phyloP scores from a whole-genome alignment of 2,888 invertebrate genomes.

The Callimorpha dominula region DNA sequence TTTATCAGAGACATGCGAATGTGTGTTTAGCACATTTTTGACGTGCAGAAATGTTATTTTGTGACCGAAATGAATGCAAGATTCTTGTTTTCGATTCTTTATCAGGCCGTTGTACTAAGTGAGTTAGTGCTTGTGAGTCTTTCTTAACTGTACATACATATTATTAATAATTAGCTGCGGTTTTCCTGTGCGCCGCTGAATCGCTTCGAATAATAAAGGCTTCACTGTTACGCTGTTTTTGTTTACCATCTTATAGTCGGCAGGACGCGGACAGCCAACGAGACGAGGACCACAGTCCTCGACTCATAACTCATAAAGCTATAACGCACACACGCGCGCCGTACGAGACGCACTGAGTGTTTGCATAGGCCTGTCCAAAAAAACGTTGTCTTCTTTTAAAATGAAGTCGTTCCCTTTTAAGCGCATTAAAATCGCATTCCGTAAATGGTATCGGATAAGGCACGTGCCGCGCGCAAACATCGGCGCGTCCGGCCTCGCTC shows the following conservation, averaged over 20 bases:
- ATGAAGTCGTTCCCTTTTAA: conserved; percentile 74
- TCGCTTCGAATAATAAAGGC: conserved; percentile 20
- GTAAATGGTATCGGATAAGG: conserved; percentile 79
- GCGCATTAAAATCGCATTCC: conserved; percentile 81
- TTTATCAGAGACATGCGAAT: too few relatives aligned
- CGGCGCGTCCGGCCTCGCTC: conserved; percentile 49
- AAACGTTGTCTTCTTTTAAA: conserved; percentile 68
- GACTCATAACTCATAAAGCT: conserved; percentile 19
- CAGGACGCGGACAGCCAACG: conserved; percentile 12
- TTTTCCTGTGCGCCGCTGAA: conserved; percentile 41
- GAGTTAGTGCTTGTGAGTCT: background rate
- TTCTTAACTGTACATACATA: conserved; percentile 9
- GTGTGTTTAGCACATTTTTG: too few relatives aligned
- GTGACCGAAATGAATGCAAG: background rate
- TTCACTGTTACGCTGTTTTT: conserved; percentile 44
- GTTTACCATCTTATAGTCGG: conserved; percentile 29
- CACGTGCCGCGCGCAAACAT: conserved; percentile 75
- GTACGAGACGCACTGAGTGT: conserved; percentile 25
- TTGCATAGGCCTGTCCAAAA: conserved; percentile 61
- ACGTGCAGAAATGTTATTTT: too few relatives aligned
- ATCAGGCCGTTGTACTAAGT: background rate
- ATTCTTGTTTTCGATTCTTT: background rate
- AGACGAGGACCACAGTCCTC: conserved; percentile 7
- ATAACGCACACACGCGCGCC: conserved; percentile 25
- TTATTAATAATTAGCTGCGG: conserved; percentile 32